Percentiles rank a stretch among this genome's conserved stretches.
Evolutionary conservation across 2,888 invertebrate genomes (phyloP).

Genomic region (Hoplodrina blanda): DNA sequence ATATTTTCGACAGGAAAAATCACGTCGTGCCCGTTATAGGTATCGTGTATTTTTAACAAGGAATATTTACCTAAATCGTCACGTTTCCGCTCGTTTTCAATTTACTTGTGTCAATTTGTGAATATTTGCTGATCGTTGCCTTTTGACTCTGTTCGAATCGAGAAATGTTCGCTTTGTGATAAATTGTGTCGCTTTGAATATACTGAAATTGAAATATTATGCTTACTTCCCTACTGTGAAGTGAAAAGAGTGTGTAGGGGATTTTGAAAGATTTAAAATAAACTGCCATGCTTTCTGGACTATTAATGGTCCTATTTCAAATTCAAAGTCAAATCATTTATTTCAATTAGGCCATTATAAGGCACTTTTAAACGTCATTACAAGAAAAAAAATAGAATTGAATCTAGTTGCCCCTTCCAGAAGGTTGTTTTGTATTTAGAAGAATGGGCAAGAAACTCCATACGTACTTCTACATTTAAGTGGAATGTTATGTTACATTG

Average conservation of each 20-base stretch:
- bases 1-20: neutral
- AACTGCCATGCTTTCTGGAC: neutral
- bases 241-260: neutral
- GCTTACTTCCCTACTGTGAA: neutral
- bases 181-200: slow-evolving; percentile 33
- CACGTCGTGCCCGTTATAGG: neutral
- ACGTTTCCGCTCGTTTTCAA: slow-evolving; percentile 45
- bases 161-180: slow-evolving; percentile 6
- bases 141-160: slow-evolving; percentile 23
- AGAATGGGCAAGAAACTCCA: too few relatives aligned
- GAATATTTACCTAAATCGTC: slow-evolving; percentile 20
- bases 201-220: slow-evolving; percentile 18
- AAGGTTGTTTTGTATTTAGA: too few relatives aligned
- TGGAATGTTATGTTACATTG: too few relatives aligned
- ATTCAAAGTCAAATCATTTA: too few relatives aligned
- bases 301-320: neutral
- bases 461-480: too few relatives aligned
- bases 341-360: too few relatives aligned
- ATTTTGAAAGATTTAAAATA: neutral
- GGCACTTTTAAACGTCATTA: too few relatives aligned
- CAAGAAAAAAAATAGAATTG: too few relatives aligned
- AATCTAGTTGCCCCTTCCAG: too few relatives aligned
- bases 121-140: slow-evolving; percentile 32
- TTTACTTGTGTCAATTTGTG: slow-evolving; percentile 48
- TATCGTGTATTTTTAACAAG: slow-evolving; percentile 17